Percentiles rank a stretch among this genome's conserved stretches.
These are phyloP conservation scores for Apamea epomidion DNA, from an alignment of 2,888 invertebrate species.

Conservation along the genomic window DNA sequence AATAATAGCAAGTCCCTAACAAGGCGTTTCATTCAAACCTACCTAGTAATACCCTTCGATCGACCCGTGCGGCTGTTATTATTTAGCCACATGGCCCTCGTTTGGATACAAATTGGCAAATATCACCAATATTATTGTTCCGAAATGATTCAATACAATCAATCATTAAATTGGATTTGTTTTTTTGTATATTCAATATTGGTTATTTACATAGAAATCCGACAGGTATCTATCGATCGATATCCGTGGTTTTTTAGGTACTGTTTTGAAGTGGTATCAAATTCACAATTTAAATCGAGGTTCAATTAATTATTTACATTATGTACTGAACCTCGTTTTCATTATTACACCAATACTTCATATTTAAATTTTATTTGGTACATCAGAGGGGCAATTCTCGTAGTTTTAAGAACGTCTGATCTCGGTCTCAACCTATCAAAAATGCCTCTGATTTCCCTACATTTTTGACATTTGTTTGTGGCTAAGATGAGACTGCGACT, in stretches of 20 bases:
- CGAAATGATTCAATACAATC: not conserved
- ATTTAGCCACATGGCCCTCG: not conserved
- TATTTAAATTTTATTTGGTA: not conserved
- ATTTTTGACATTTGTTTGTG: too few species aligned
- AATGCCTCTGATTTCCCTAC: too few species aligned
- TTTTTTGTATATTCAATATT: slow-evolving; percentile 1
- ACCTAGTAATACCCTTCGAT: not conserved
- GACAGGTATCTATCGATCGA: too few species aligned
- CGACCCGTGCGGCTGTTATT: not conserved
- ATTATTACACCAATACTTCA: not conserved
- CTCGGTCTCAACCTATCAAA: too few species aligned
- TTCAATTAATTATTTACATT: not conserved
- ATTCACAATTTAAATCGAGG: not conserved
- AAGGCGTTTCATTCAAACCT: too few species aligned
- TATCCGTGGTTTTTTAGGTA: not conserved
- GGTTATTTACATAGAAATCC: not conserved
- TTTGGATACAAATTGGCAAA: slow-evolving; percentile 7
- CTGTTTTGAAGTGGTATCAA: slow-evolving; percentile 19
- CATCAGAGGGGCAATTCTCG: too few species aligned
- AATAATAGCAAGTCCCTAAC: too few species aligned
- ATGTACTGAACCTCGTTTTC: too few species aligned
- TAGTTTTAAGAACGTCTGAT: too few species aligned
- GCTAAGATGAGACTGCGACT: too few species aligned
- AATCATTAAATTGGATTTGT: not conserved
- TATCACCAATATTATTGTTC: not conserved